These are phyloP conservation scores for Siniperca knerii DNA, from an alignment of 2,113 vertebrate species.

Conservation along the genomic window DNA sequence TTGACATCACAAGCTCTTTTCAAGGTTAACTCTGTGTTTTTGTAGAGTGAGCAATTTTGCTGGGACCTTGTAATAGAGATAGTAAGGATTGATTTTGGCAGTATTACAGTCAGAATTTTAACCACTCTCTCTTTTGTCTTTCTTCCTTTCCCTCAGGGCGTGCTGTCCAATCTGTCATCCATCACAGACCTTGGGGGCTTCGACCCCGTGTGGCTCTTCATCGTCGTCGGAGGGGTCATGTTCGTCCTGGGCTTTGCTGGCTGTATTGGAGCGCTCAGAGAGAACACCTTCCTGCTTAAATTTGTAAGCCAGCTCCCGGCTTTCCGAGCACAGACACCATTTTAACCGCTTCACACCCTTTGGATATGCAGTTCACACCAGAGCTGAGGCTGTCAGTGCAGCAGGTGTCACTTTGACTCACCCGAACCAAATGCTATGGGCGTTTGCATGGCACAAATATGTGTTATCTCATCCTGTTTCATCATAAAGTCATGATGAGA, in stretches of 20 bases:
- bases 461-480: constrained; percentile 9
- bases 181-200: constrained; percentile 94
- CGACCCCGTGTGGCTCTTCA: constrained; percentile 95
- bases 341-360: constrained; percentile 49
- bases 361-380: constrained; percentile 51
- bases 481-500: constrained; percentile 10
- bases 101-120: constrained; percentile 24
- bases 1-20: constrained; percentile 32
- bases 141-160: constrained; percentile 82
- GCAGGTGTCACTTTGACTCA: constrained; percentile 61
- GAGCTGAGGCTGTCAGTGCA: constrained; percentile 32
- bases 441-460: constrained; percentile 10
- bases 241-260: constrained; percentile 93
- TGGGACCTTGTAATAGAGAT: constrained; percentile 6
- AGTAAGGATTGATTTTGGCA: constrained; percentile 7
- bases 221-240: constrained; percentile 92
- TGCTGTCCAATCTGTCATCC: constrained; percentile 92
- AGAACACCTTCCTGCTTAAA: constrained; percentile 93
- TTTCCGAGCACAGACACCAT: constrained; percentile 14
- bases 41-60: constrained; percentile 16
- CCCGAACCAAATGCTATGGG: constrained; percentile 21
- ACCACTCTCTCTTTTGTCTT: constrained; percentile 25
- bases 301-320: constrained; percentile 85
- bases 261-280: constrained; percentile 92
- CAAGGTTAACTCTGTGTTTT: constrained; percentile 32